A percentile compares a stretch with the other conserved stretches of the same genome.
Evolutionary conservation across 2,113 vertebrate genomes (phyloP).

Genomic region (Cercocebus atys): DNA sequence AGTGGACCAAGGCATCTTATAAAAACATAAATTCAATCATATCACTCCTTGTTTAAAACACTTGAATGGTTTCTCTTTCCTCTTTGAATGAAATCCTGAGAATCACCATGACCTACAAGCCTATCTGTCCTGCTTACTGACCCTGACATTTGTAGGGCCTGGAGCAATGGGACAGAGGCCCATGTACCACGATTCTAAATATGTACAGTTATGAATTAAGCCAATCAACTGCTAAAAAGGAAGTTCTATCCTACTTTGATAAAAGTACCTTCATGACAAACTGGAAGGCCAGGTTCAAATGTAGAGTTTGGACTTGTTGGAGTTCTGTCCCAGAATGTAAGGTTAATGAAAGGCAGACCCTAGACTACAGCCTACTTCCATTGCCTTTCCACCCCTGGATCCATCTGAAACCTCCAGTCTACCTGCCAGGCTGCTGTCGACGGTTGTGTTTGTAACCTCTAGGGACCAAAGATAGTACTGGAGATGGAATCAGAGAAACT

Average conservation of each 20-base stretch:
- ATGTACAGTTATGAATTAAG: not conserved
- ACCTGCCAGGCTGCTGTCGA: not conserved
- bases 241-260: not conserved
- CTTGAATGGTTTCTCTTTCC: not conserved
- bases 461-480: not conserved
- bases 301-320: not conserved
- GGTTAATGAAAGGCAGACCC: not conserved
- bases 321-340: not conserved
- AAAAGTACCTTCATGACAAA: not conserved
- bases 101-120: too few species aligned
- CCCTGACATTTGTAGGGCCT: not conserved
- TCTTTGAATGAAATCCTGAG: not conserved
- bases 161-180: not conserved
- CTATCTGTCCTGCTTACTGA: not conserved
- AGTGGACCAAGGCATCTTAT: not conserved
- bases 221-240: not conserved
- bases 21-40: not conserved
- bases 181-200: rapidly evolving
- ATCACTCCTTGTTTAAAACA: not conserved
- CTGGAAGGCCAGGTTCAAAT: not conserved
- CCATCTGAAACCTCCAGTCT: not conserved
- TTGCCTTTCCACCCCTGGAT: not conserved
- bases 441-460: too few species aligned
- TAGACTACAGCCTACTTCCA: too few species aligned
- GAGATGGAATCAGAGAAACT: not conserved